Percentiles rank a stretch among this genome's conserved stretches.
Conservation (phyloP, 92 coral and sea anemone species). For the Nematostella vectensis region DNA sequence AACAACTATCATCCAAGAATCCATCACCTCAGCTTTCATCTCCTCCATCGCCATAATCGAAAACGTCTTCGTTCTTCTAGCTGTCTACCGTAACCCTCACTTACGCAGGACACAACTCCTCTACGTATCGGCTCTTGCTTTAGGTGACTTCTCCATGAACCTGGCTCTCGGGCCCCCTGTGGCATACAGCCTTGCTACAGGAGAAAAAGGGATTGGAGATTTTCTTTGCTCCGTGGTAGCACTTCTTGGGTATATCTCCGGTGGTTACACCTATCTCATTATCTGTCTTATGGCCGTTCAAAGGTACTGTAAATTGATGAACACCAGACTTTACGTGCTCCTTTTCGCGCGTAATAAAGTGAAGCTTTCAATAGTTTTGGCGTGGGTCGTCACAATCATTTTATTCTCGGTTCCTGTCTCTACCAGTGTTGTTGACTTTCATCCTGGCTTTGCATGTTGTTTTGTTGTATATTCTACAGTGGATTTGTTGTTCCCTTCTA, state of each 20-base stretch:
- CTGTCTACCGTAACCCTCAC: constrained; percentile 1
- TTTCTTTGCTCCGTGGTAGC: not conserved
- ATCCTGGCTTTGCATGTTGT: not conserved
- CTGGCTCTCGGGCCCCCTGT: not conserved
- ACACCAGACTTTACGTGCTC: not conserved
- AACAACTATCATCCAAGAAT: not conserved
- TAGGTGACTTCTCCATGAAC: not conserved
- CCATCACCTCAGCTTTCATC: not conserved
- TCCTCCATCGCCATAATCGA: not conserved
- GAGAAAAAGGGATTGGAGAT: not conserved
- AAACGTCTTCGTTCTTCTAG: not conserved
- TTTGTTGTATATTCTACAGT: not conserved
- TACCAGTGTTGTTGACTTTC: not conserved
- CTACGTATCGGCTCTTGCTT: not conserved
- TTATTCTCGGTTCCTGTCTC: not conserved
- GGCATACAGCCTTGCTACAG: not conserved
- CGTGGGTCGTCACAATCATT: not conserved
- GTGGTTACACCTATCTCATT: not conserved
- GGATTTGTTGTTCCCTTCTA: not conserved
- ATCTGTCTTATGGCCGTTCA: not conserved
- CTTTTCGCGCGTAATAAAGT: not conserved
- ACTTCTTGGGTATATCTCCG: not conserved
- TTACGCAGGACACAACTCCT: not conserved
- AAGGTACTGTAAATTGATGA: not conserved
- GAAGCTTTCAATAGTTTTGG: not conserved